A percentile compares a stretch with the other conserved stretches of the same genome.
Conservation (phyloP, 2,797 vertebrate genomes). For the Astyanax mexicanus region DNA sequence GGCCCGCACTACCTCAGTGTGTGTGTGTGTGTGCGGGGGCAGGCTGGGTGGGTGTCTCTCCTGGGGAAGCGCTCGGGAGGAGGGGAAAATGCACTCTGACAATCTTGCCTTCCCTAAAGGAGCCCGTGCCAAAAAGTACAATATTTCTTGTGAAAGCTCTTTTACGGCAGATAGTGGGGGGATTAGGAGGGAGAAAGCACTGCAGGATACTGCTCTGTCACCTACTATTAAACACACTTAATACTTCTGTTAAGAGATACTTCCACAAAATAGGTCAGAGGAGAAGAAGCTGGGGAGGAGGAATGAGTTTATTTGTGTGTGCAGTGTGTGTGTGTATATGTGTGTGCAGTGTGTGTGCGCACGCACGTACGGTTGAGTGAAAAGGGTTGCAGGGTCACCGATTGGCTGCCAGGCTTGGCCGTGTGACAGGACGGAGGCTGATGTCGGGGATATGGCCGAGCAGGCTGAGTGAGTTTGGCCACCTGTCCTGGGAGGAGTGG, state of each 20-base stretch:
- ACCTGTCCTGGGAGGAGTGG: conserved; percentile 50
- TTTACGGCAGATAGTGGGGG: conserved; percentile 85
- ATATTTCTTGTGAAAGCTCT: conserved; percentile 84
- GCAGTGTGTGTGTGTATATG: neutral
- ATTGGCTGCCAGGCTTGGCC: conserved; percentile 58
- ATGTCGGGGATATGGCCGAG: conserved; percentile 40
- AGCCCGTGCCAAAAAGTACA: conserved; percentile 80
- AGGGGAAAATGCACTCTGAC: conserved; percentile 84
- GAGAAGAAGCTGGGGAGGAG: conserved; percentile 57
- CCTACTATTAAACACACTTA: conserved; percentile 88
- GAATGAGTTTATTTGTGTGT: conserved; percentile 27
- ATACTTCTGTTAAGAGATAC: conserved; percentile 88
- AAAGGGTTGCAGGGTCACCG: conserved; percentile 41
- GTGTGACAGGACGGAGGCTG: conserved; percentile 41
- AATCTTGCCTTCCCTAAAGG: conserved; percentile 84
- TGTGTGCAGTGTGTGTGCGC: neutral
- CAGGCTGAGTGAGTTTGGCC: conserved; percentile 39
- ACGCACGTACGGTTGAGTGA: conserved; percentile 16
- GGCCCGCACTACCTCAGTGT: conserved; percentile 73
- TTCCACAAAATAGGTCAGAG: conserved; percentile 86
- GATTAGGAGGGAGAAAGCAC: conserved; percentile 81
- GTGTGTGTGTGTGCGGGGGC: conserved; percentile 19
- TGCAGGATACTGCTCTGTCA: conserved; percentile 86
- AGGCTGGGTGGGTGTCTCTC: conserved; percentile 70
- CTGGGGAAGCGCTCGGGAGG: conserved; percentile 75